A percentile compares a stretch with the other conserved stretches of the same genome.
Conservation (phyloP, 2,888 invertebrate species). For the Heliconius ethilla region DNA sequence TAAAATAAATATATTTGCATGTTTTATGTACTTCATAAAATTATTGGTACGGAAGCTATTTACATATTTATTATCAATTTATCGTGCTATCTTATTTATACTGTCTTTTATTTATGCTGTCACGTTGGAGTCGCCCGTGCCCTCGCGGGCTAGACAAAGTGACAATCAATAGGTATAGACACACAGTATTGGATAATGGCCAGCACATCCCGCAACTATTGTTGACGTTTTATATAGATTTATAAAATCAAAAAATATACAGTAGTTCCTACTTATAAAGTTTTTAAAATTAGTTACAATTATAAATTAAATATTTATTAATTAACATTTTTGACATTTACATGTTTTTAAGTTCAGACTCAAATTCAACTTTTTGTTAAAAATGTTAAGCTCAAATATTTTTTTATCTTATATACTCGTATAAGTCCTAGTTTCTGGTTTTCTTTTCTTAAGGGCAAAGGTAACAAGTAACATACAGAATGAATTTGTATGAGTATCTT, state of each 20-base stretch:
- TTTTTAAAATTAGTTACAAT: neutral
- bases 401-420: no score
- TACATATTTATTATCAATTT: slow-evolving; percentile 1
- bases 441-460: neutral
- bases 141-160: neutral
- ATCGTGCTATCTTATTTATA: neutral
- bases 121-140: neutral
- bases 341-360: neutral
- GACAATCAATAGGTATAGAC: neutral
- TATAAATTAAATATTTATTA: neutral
- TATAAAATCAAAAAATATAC: neutral
- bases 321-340: neutral
- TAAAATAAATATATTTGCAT: neutral
- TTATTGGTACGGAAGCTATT: slow-evolving; percentile 3
- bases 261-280: no score
- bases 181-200: neutral
- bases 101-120: neutral
- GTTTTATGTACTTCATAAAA: neutral
- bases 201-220: neutral
- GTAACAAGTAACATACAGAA: neutral
- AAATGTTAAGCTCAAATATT: no score
- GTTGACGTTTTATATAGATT: neutral
- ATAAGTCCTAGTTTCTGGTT: no score
- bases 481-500: neutral
- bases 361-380: neutral